Base-by-base conservation (phyloP, 2,888 invertebrate species). In the Steinernema hermaphroditum region DNA sequence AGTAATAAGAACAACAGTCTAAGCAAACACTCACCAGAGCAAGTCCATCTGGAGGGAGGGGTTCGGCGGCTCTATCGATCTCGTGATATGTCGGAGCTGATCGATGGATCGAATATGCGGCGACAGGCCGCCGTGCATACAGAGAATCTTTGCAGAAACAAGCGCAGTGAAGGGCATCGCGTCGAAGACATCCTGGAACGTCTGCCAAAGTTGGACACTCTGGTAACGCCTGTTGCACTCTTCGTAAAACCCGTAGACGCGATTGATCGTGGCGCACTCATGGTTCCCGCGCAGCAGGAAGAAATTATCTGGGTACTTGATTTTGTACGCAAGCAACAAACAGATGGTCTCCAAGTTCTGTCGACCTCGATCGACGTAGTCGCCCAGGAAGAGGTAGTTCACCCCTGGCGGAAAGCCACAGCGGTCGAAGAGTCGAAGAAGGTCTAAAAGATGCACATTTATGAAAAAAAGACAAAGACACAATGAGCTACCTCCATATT, bases 221-320 rank as follows among this genome's bases (percentile, higher is more conserved):
- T 77, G 73, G 71, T 82, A 81, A 62, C 82, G 50, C 27, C 80
- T 75, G 32, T 74, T 50, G 68, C 78, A 72, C 70, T 81, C 81
- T 8, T 80, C 80, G 62, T 19, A 70, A 73, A 81, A 80, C 1
- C 81, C 81, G 72, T 81, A 81, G 43, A 72, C 73, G 16, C 72
- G 71, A 72, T 81, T 81, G 69, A 81, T 75, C 32, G 75, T 71
- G 0, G 68, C 22, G 22, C 74, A 49, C 68, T 81, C 80, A 72
- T 81, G 81, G 50, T 81, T 81, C n/a, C 81, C 81, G 9, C 81
- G 77, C n/a, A 81, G 74, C 72, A 81, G 76, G 70, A 81, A 80
- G 57, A 81, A 77, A 70, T 80, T 81, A 22, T 78, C 78, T 14
- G 76, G 76, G 71, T 78, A 81, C 24, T 78, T 74, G 9, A 76